phyloP scores from a whole-genome alignment of 2,113 vertebrate species.

The Onychorhynchus coronatus region DNA sequence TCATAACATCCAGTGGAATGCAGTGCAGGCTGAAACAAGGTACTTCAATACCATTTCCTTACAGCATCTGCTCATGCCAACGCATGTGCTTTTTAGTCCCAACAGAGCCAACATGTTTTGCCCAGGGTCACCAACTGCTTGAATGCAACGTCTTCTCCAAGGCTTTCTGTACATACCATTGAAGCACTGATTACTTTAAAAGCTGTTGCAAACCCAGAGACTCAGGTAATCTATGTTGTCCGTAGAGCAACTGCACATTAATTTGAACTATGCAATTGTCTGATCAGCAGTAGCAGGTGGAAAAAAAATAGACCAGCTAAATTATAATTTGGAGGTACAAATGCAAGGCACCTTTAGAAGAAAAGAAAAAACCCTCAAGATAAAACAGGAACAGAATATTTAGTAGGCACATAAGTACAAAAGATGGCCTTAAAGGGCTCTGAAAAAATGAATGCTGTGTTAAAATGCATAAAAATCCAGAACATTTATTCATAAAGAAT shows the following conservation, averaged over 20 bases:
- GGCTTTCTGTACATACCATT: rapidly evolving
- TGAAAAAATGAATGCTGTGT: background rate
- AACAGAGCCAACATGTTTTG: rapidly evolving
- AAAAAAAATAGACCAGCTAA: background rate
- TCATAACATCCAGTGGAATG: background rate
- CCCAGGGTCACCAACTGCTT: background rate
- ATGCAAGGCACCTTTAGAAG: background rate
- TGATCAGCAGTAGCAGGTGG: background rate
- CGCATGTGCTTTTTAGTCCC: background rate
- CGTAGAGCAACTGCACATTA: background rate
- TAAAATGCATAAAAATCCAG: background rate
- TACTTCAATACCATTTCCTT: background rate
- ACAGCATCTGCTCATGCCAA: background rate
- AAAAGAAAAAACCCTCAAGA: background rate
- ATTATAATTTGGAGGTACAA: background rate
- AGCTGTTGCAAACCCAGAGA: background rate
- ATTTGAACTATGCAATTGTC: background rate
- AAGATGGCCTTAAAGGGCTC: background rate
- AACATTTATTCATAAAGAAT: background rate
- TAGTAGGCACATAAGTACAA: background rate
- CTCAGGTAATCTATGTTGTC: background rate
- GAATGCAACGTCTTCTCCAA: background rate
- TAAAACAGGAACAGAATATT: background rate
- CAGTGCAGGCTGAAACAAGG: background rate
- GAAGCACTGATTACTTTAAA: background rate